Base-by-base conservation (phyloP, 2,888 invertebrate species). In the Erpobdella octoculata region DNA sequence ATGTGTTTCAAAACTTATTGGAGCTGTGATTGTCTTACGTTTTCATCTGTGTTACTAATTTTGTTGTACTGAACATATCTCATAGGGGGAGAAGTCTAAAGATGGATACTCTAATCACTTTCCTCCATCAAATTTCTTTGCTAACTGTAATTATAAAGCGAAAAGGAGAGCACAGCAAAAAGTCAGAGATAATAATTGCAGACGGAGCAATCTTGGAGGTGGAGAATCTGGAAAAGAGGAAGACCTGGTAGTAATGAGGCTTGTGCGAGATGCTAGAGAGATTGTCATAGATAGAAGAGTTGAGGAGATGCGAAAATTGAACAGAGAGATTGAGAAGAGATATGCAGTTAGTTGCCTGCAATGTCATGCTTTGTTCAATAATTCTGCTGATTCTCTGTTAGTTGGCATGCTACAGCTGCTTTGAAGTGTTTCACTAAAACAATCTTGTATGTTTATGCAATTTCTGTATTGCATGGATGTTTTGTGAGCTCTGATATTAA, bases 261-360 rank as follows among this genome's bases (percentile, higher is more conserved):
- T 62, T 9, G 62, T 62, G 4, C 31, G 35, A 9, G 62, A 62
- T 35, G 62, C 62, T 4, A 62, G 62, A 35, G 62, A 62, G 31
- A 62, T 62, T 12, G 62, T 62, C 12, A 62, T 62, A 62, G 62
- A 62, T 62, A 62, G 62, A 33, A 62, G 31, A 62, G 31, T 62
- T n/a, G 62, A 62, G 31, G 62, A 62, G 35, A 62, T 62, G 31
- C 62, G 33, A 31, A 62, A 35, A 62, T 33, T 62, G n/a, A 62
- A 62, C 35, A 62, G 62, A 31, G 62, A 62, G 31, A 62, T 62
- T 62, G 62, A 62, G 33, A 62, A 31, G 33, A n/a, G 35, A 62
- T 62, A 62, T 62, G 62, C 62, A 5, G 62, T 62, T 62, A 62
- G 62, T 62, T 21, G 33, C n/a, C 33, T 62, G 21, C 33, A 28